Evolutionary conservation across 2,113 vertebrate genomes (phyloP).

Genomic region (Marcusenius ussheri): DNA sequence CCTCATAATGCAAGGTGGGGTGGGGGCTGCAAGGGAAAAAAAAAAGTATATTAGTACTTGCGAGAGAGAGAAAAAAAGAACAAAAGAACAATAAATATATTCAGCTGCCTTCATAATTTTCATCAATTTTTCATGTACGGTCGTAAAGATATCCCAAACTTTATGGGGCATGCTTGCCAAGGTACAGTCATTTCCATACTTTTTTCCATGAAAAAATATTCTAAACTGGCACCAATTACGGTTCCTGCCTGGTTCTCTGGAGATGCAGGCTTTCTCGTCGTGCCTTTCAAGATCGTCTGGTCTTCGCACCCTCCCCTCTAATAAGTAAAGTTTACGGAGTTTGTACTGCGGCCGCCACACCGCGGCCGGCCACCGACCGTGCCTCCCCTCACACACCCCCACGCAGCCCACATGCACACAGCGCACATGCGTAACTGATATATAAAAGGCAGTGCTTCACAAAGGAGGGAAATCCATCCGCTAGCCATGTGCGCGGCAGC

Average conservation of each 20-base stretch:
- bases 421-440: background rate
- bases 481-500: constrained; percentile 8
- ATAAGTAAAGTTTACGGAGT: background rate
- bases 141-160: constrained; percentile 14
- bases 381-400: background rate
- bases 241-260: background rate
- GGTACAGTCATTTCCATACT: constrained; percentile 16
- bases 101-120: constrained; percentile 19
- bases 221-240: constrained; percentile 10
- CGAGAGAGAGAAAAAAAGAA: constrained; percentile 6
- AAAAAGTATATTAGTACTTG: background rate
- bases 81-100: background rate
- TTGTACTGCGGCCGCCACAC: background rate
- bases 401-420: background rate
- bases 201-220: constrained; percentile 17
- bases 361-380: background rate
- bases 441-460: background rate
- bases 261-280: background rate
- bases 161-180: constrained; percentile 11
- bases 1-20: background rate
- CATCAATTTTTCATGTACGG: constrained; percentile 20
- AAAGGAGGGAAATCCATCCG: constrained; percentile 9
- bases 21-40: background rate
- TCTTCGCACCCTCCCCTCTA: background rate
- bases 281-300: constrained; percentile 3